phyloP scores from a whole-genome alignment of 2,888 invertebrate genomes.

The Acanthosoma haemorrhoidale region DNA sequence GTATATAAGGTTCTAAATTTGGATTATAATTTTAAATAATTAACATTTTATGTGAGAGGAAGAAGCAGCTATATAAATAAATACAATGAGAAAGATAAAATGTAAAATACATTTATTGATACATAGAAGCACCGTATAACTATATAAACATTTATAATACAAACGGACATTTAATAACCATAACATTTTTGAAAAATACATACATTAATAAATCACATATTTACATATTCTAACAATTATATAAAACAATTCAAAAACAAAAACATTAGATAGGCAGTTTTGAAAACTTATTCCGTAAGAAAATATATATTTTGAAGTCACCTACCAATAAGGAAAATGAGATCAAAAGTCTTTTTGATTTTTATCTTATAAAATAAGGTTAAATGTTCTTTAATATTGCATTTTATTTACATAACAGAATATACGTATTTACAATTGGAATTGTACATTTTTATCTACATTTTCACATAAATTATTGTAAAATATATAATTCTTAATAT shows the following conservation, averaged over 20 bases:
- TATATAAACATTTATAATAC: conserved; percentile 26
- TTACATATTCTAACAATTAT: conserved; percentile 10
- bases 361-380: conserved; percentile 17
- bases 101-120: conserved; percentile 29
- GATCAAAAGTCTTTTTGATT: conserved; percentile 31
- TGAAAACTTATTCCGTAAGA: not conserved
- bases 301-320: conserved; percentile 25
- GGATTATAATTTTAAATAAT: no score
- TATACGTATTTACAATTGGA: conserved; percentile 21
- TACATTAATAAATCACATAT: conserved; percentile 17
- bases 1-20: no score
- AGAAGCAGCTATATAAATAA: no score
- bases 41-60: no score
- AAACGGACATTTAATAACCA: conserved; percentile 10
- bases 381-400: not conserved
- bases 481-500: not conserved
- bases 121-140: conserved; percentile 24
- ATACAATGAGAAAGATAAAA: not conserved
- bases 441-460: conserved; percentile 9
- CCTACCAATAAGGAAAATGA: conserved; percentile 16
- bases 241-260: conserved; percentile 8
- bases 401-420: not conserved
- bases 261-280: not conserved
- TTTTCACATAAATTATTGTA: not conserved
- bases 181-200: not conserved